These are phyloP conservation scores for Phymastichus coffea DNA, from an alignment of 1,140 invertebrate species.

Conservation along the genomic window DNA sequence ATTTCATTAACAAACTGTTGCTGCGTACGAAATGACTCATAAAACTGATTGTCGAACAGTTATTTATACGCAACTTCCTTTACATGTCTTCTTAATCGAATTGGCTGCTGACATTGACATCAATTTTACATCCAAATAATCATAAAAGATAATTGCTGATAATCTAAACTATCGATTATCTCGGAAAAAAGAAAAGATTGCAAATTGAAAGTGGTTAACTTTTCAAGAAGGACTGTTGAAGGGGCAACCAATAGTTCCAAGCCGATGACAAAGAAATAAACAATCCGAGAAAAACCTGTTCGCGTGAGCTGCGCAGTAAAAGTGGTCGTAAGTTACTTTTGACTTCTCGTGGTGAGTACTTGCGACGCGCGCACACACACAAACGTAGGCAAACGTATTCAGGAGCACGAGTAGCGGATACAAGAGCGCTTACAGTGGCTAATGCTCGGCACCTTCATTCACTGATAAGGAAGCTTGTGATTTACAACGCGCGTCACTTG, in stretches of 20 bases:
- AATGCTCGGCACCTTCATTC: conserved; percentile 19
- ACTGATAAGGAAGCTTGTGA: conserved; percentile 10
- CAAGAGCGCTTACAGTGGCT: conserved; percentile 9
- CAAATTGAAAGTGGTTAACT: conserved; percentile 11
- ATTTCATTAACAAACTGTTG: too few species aligned
- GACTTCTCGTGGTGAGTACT: not conserved
- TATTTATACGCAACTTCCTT: too few species aligned
- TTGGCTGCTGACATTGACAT: conserved; percentile 16
- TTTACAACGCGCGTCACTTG: conserved; percentile 6
- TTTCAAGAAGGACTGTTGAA: conserved; percentile 3
- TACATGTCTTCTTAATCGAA: too few species aligned
- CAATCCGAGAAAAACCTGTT: conserved; percentile 19
- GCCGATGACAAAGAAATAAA: conserved; percentile 23
- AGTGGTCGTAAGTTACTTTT: conserved; percentile 6
- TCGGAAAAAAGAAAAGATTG: not conserved
- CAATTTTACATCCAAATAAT: conserved; percentile 23
- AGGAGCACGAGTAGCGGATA: not conserved
- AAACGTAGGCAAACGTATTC: not conserved
- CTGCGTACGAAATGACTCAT: too few species aligned
- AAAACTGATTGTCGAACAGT: too few species aligned
- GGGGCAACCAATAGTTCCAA: not conserved
- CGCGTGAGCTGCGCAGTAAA: not conserved
- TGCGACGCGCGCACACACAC: not conserved
- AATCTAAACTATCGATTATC: not conserved
- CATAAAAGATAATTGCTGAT: conserved; percentile 3